Conservation (phyloP, 2,113 vertebrate species). For the Glaucidium brasilianum region DNA sequence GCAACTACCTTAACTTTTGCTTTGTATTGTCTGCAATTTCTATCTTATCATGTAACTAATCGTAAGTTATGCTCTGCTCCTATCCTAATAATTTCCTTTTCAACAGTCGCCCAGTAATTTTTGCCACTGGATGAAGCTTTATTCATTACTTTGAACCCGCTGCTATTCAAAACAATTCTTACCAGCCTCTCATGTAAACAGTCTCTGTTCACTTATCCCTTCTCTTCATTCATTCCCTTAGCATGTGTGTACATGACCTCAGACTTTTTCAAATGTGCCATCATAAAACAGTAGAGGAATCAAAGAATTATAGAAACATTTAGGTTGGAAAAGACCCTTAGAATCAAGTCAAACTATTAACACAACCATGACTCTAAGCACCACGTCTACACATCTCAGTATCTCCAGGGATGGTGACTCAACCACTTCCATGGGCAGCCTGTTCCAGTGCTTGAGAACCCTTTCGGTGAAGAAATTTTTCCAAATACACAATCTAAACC, state of each 20-base stretch:
- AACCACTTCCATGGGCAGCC: not conserved
- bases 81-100: not conserved
- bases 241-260: not conserved
- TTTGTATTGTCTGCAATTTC: not conserved
- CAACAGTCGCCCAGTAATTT: not conserved
- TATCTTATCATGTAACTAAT: not conserved
- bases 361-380: not conserved
- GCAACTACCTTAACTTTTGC: not conserved
- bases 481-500: not conserved
- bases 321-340: not conserved
- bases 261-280: not conserved
- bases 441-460: rapidly evolving
- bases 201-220: not conserved
- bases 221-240: not conserved
- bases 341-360: not conserved
- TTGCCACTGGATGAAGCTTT: not conserved
- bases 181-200: not conserved
- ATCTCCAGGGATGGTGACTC: not conserved
- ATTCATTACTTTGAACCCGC: not conserved
- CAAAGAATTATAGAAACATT: not conserved
- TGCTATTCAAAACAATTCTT: not conserved
- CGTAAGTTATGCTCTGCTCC: not conserved
- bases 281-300: not conserved
- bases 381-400: not conserved
- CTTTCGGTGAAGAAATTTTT: not conserved